Conservation (phyloP, 2,888 invertebrate species). For the Archaeoteleia sp. region DNA sequence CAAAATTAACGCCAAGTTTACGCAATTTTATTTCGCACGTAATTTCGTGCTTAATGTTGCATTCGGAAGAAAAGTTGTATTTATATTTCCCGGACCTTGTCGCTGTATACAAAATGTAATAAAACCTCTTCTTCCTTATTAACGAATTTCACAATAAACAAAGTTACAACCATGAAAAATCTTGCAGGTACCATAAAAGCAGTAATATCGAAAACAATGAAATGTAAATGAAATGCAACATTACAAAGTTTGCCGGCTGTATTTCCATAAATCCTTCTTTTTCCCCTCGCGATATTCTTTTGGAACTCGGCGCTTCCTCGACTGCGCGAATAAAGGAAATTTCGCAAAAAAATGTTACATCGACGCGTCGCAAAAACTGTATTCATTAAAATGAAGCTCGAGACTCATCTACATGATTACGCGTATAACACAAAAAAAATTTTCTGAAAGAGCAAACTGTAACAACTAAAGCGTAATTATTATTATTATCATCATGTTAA, state of each 20-base stretch:
- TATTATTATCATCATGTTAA: too few relatives aligned
- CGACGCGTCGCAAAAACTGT: slow-evolving; percentile 1
- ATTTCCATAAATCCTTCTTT: slow-evolving; percentile 48
- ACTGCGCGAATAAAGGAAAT: slow-evolving; percentile 25
- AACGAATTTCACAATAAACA: slow-evolving; percentile 31
- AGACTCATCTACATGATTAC: too few relatives aligned
- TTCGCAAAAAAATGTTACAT: slow-evolving; percentile 20
- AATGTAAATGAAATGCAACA: slow-evolving; percentile 45
- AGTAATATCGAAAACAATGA: slow-evolving; percentile 38
- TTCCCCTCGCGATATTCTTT: slow-evolving; percentile 29
- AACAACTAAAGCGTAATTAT: too few relatives aligned
- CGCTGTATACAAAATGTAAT: slow-evolving; percentile 9
- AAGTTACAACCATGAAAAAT: slow-evolving; percentile 31
- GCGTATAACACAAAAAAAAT: too few relatives aligned
- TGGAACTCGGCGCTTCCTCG: slow-evolving; percentile 11
- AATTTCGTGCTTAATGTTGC: too few relatives aligned
- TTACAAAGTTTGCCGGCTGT: slow-evolving; percentile 39
- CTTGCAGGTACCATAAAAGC: slow-evolving; percentile 22
- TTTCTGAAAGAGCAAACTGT: too few relatives aligned
- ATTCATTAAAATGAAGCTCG: too few relatives aligned
- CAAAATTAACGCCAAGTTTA: too few relatives aligned
- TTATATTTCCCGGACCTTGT: slow-evolving; percentile 12
- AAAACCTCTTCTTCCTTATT: slow-evolving; percentile 22
- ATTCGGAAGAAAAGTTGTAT: too few relatives aligned
- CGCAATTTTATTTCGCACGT: background rate